Percentiles rank a stretch among this genome's conserved stretches.
Conservation (phyloP, 1,140 invertebrate genomes). For the Artemia franciscana region DNA sequence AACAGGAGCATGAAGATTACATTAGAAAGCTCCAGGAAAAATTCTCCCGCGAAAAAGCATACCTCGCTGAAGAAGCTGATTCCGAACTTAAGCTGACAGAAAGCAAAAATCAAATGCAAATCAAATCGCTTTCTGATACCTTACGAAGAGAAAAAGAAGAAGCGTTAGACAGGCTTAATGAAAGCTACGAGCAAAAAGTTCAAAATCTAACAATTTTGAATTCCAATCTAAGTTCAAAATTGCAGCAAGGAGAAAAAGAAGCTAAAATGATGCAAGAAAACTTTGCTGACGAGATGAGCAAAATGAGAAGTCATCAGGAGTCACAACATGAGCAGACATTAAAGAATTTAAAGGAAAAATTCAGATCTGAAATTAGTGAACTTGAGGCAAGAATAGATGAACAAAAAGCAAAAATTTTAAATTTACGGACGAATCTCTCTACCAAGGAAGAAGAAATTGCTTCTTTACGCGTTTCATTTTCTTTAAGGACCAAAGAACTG, state of each 20-base stretch:
- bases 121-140: background rate
- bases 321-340: background rate
- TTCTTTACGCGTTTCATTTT: background rate
- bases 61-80: background rate
- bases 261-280: background rate
- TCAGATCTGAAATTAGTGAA: background rate
- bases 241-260: background rate
- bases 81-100: background rate
- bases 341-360: background rate
- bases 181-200: background rate
- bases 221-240: background rate
- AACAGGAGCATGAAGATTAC: background rate
- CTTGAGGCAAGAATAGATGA: background rate
- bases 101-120: background rate
- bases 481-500: background rate
- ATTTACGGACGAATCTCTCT: background rate
- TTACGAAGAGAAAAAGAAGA: background rate
- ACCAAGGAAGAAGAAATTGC: background rate
- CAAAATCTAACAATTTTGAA: background rate
- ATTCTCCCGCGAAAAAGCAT: background rate
- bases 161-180: background rate
- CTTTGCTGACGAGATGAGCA: background rate
- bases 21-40: background rate
- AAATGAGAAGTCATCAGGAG: background rate
- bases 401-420: background rate